phyloP scores from a whole-genome alignment of 2,797 vertebrate species.

The Luscinia megarhynchos region DNA sequence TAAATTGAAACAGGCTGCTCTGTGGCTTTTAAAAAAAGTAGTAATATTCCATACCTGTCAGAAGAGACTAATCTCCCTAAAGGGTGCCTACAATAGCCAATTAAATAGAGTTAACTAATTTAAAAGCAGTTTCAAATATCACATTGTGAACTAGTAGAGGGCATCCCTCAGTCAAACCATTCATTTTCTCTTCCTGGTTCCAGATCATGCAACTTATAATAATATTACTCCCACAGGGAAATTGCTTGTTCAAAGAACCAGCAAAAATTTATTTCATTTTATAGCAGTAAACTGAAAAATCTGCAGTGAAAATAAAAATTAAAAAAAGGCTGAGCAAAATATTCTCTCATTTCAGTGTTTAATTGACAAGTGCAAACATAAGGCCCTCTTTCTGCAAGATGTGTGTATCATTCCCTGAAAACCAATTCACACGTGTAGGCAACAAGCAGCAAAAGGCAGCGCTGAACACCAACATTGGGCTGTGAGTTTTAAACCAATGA shows the following conservation, averaged over 20 bases:
- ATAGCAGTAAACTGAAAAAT: background rate
- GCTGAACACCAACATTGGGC: background rate
- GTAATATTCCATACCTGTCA: background rate
- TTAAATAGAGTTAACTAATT: background rate
- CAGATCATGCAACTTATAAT: background rate
- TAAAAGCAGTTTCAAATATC: background rate
- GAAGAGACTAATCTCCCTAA: background rate
- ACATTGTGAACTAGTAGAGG: background rate
- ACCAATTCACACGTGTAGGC: constrained; percentile 34
- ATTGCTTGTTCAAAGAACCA: background rate
- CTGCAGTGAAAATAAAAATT: background rate
- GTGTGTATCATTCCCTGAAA: constrained; percentile 32
- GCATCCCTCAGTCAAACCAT: background rate
- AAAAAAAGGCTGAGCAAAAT: constrained; percentile 19
- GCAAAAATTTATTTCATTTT: background rate
- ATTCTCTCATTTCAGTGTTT: constrained; percentile 42
- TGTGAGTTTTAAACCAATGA: background rate
- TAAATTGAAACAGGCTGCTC: background rate
- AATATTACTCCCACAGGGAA: background rate
- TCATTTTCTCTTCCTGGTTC: background rate
- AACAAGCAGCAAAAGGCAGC: constrained; percentile 49
- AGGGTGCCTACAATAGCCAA: background rate
- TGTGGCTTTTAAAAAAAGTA: background rate
- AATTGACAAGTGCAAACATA: constrained; percentile 66
- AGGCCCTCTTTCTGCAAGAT: constrained; percentile 37